phyloP scores from a whole-genome alignment of 2,888 invertebrate species.

The Drosophila neotestacea region DNA sequence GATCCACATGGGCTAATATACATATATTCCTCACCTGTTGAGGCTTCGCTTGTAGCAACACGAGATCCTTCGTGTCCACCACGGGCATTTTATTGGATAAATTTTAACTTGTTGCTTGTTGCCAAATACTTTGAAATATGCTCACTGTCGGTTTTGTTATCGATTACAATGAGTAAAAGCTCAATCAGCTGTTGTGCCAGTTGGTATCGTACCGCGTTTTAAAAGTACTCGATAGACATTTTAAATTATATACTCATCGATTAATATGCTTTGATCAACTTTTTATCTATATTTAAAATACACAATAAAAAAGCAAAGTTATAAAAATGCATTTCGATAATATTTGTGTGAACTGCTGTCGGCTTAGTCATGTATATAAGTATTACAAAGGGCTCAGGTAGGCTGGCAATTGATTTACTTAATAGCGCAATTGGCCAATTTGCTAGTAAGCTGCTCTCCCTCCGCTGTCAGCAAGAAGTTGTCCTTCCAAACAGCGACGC shows the following conservation, averaged over 20 bases:
- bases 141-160: constrained; percentile 21
- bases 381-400: constrained; percentile 58
- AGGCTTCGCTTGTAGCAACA: constrained; percentile 89
- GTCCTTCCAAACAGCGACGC: constrained; percentile 94
- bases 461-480: constrained; percentile 90
- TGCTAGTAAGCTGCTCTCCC: constrained; percentile 91
- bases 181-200: constrained; percentile 45
- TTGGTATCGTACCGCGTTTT: constrained; percentile 11
- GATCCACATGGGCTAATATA: constrained; percentile 99
- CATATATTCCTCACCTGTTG: constrained; percentile 95
- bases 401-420: constrained; percentile 86
- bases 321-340: constrained; percentile 51
- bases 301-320: constrained; percentile 12
- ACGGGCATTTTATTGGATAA: constrained; percentile 74
- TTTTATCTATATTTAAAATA: constrained; percentile 14
- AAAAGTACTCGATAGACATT: constrained; percentile 14
- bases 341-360: constrained; percentile 43
- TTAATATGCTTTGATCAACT: background rate
- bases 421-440: constrained; percentile 93
- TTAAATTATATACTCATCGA: background rate
- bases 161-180: constrained; percentile 53
- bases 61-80: constrained; percentile 73
- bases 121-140: constrained; percentile 39
- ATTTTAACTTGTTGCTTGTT: constrained; percentile 45
- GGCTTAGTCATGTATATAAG: constrained; percentile 34